Evolutionary conservation across 2,113 vertebrate genomes (phyloP), one percentile per base, ranked within the genome.

Genomic region (Erinaceus europaeus): DNA sequence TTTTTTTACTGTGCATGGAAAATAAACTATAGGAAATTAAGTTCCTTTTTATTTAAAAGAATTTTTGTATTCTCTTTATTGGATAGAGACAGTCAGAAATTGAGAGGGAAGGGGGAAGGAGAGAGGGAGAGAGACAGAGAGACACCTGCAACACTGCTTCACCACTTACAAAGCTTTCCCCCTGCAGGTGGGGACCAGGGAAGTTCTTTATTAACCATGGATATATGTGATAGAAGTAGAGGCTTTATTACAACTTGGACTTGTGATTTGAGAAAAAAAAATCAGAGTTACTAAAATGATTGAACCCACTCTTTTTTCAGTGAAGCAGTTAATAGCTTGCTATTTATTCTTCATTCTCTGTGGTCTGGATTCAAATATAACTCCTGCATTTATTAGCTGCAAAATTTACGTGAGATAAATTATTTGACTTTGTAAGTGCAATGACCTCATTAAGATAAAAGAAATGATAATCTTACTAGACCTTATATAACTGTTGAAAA

Each of bases 171-270:
- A n/a, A n/a, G n/a, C n/a, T n/a, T n/a, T n/a, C n/a, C n/a, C n/a
- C n/a, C n/a, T n/a, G n/a, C n/a, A n/a, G n/a, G n/a, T n/a, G n/a
- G n/a, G n/a, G n/a, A n/a, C n/a, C n/a, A n/a, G n/a, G n/a, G n/a
- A n/a, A n/a, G n/a, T n/a, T n/a, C n/a, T n/a, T 89, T 80, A 76
- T 84, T 59, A 64, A 40, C n/a, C 10, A 62, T 64, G 76, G 77
- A 76, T n/a, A 61, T n/a, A n/a, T n/a, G n/a, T 86, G 50, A 69
- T 80, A 46, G 46, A 21, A 21, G 27, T 79, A 38, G 20, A 73
- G 38, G 10, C 64, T 90, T 89, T 92, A 68, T 57, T 90, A 40
- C 7, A 84, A 55, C 29, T 27, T 59, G 38, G 38, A 87, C 57
- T 2, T 44, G 38, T 80, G 38, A 84, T 53, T 79, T 82, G 17